phyloP scores from a whole-genome alignment of 2,113 vertebrate species.

The Atractosteus spatula region DNA sequence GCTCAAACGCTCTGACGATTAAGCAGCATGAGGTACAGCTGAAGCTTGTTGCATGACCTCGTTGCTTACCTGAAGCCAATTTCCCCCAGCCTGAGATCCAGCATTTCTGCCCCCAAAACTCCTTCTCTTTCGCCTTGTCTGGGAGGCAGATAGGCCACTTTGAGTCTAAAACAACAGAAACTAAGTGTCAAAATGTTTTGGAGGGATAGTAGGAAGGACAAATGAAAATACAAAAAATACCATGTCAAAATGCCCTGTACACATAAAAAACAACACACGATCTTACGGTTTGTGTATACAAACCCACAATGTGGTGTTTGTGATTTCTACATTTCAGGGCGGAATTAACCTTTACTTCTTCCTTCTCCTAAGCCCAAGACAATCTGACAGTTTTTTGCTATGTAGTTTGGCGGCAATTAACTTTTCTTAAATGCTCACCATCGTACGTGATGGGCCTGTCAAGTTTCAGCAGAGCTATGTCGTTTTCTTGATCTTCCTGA shows the following conservation, averaged over 20 bases:
- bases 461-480: slow-evolving; percentile 22
- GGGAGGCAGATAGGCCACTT: slow-evolving; percentile 1
- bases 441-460: slow-evolving; percentile 6
- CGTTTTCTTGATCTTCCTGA: not conserved
- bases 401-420: no score
- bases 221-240: not conserved
- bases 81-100: slow-evolving; percentile 12
- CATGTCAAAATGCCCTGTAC: not conserved
- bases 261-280: not conserved
- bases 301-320: no score
- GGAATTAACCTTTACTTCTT: no score
- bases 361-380: no score
- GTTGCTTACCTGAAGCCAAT: not conserved
- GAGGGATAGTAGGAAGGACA: not conserved
- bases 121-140: not conserved
- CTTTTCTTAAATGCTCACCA: not conserved
- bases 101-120: slow-evolving; percentile 6
- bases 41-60: not conserved
- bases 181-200: not conserved
- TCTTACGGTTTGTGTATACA: no score
- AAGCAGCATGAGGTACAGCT: not conserved
- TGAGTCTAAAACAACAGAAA: not conserved
- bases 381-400: no score
- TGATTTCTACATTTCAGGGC: no score
- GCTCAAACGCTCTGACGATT: no score